Percentiles rank a stretch among this genome's conserved stretches.
Conservation (phyloP, 2,113 vertebrate species). For the Electrona antarctica region DNA sequence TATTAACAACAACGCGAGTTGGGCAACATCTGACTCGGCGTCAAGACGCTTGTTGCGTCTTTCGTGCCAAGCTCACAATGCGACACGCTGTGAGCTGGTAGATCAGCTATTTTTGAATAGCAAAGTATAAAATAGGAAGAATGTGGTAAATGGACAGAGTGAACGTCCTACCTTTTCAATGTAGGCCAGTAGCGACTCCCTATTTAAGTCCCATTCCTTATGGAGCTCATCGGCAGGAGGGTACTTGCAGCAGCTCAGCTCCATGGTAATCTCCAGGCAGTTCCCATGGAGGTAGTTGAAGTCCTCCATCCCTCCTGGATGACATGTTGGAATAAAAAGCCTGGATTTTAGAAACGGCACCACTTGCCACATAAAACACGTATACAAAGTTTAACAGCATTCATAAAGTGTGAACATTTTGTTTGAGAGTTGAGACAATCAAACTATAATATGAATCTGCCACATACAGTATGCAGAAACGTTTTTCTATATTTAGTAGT, state of each 20-base stretch:
- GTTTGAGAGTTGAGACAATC: no score
- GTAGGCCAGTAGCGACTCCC: conserved; percentile 89
- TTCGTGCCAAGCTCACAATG: no score
- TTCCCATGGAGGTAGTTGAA: conserved; percentile 94
- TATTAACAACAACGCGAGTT: background rate
- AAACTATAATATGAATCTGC: no score
- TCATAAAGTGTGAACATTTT: no score
- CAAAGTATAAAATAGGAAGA: no score
- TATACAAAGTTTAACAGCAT: no score
- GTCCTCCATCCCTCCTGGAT: conserved; percentile 96
- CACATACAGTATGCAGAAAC: no score
- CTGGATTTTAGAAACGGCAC: background rate
- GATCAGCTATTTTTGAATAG: background rate
- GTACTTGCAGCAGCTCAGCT: conserved; percentile 97
- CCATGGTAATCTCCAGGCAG: conserved; percentile 95
- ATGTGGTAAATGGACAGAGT: background rate
- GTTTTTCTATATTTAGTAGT: no score
- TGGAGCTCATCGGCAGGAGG: conserved; percentile 81
- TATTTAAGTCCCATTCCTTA: conserved; percentile 93
- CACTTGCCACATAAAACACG: no score
- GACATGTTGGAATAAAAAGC: conserved; percentile 10
- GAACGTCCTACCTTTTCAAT: conserved; percentile 86
- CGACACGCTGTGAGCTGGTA: background rate
- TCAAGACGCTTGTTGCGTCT: no score
- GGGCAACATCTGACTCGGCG: no score